Percentiles rank a stretch among this genome's conserved stretches.
These are phyloP conservation scores for Microtus richardsoni DNA, from an alignment of 2,113 vertebrate genomes.

Conservation along the genomic window DNA sequence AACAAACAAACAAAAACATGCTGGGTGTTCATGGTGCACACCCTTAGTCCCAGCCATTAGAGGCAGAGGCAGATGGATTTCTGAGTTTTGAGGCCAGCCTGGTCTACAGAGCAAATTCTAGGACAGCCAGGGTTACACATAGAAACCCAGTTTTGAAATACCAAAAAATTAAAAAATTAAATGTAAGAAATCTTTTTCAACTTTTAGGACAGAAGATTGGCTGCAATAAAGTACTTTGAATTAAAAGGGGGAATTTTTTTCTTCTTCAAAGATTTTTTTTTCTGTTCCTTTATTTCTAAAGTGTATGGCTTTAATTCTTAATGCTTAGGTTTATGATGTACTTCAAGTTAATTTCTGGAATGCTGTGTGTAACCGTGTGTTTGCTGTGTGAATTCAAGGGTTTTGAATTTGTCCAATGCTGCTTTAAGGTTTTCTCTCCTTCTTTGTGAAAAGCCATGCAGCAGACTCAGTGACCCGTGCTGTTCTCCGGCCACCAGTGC, in stretches of 20 bases:
- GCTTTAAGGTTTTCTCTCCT: background rate
- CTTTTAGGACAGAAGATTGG: background rate
- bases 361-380: background rate
- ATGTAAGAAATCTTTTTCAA: background rate
- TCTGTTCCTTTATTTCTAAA: background rate
- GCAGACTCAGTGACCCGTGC: background rate
- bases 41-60: no score
- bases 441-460: constrained; percentile 3
- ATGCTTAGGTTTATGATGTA: background rate
- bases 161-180: no score
- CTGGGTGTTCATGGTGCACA: no score
- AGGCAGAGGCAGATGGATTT: no score
- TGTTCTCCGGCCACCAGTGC: background rate
- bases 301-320: background rate
- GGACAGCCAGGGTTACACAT: no score
- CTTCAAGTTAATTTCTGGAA: background rate
- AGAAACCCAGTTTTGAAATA: no score
- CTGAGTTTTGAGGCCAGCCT: no score
- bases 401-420: background rate
- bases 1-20: no score
- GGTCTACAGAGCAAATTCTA: no score
- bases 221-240: background rate
- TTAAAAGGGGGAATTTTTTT: background rate
- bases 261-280: background rate
- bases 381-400: background rate